These are phyloP conservation scores for Apodemus sylvaticus DNA, from an alignment of 2,113 vertebrate genomes.

Conservation along the genomic window DNA sequence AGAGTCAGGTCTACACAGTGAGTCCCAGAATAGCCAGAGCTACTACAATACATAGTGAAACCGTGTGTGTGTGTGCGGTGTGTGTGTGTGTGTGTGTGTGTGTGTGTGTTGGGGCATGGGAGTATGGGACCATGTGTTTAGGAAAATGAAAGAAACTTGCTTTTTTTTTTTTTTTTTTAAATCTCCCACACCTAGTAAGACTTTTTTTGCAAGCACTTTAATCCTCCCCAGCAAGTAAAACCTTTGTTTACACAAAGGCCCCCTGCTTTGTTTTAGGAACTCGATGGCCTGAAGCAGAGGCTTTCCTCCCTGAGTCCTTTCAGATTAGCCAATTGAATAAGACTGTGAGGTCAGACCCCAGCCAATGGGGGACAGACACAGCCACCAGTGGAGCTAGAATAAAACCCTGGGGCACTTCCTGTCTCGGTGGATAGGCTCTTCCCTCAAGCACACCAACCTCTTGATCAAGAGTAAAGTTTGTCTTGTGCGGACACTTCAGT, in stretches of 20 bases:
- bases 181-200: neutral
- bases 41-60: neutral
- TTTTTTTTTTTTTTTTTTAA: too few relatives aligned
- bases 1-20: neutral
- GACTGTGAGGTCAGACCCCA: neutral
- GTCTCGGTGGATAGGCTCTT: neutral
- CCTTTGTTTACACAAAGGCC: neutral
- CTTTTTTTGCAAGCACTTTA: neutral
- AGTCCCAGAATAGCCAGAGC: neutral
- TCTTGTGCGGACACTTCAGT: neutral
- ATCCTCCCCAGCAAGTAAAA: neutral
- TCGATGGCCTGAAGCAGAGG: neutral
- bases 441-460: neutral
- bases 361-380: neutral
- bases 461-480: neutral
- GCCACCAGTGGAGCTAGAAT: neutral
- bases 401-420: neutral
- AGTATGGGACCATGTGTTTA: neutral
- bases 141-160: too few relatives aligned
- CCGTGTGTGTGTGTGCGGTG: neutral
- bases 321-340: neutral
- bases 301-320: neutral
- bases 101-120: too few relatives aligned
- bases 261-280: neutral
- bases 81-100: too few relatives aligned